These are phyloP conservation scores for Perizoma affinitatum DNA, from an alignment of 2,888 invertebrate genomes.

Conservation along the genomic window DNA sequence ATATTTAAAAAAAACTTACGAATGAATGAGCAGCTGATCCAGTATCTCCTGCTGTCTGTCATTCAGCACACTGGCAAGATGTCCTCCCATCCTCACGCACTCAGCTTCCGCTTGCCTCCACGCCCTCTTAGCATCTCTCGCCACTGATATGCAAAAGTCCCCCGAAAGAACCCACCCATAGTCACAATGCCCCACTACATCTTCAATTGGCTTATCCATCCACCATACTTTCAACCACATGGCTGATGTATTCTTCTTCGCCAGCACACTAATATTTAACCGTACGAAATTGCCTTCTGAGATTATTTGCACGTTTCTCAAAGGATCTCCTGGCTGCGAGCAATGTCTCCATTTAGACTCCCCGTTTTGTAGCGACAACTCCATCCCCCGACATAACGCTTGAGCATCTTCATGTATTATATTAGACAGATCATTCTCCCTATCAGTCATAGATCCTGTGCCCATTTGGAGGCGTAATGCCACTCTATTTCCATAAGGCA, in stretches of 20 bases:
- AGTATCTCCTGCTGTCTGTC: constrained; percentile 86
- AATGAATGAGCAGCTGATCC: constrained; percentile 86
- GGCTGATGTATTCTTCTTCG: constrained; percentile 67
- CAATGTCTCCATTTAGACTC: constrained; percentile 85
- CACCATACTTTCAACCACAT: constrained; percentile 86
- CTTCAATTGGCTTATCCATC: constrained; percentile 85
- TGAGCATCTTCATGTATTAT: constrained; percentile 68
- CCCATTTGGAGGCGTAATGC: constrained; percentile 86
- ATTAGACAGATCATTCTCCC: constrained; percentile 63
- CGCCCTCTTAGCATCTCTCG: constrained; percentile 81
- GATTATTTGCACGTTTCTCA: constrained; percentile 84
- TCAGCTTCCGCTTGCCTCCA: constrained; percentile 89
- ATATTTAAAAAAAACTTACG: constrained; percentile 72
- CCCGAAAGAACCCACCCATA: constrained; percentile 88
- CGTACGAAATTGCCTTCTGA: constrained; percentile 84
- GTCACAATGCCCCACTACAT: constrained; percentile 86
- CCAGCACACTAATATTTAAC: constrained; percentile 72
- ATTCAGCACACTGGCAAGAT: constrained; percentile 87
- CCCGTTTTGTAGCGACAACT: constrained; percentile 83
- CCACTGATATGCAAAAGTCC: constrained; percentile 86
- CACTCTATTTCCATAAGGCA: constrained; percentile 88
- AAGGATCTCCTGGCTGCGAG: constrained; percentile 82
- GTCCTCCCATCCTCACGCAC: constrained; percentile 86
- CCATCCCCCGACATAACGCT: constrained; percentile 82
- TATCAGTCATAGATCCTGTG: constrained; percentile 64